Evolutionary conservation across 2,797 vertebrate genomes (phyloP), one percentile per base, ranked within the genome.

Genomic region (Decapterus maruadsi): DNA sequence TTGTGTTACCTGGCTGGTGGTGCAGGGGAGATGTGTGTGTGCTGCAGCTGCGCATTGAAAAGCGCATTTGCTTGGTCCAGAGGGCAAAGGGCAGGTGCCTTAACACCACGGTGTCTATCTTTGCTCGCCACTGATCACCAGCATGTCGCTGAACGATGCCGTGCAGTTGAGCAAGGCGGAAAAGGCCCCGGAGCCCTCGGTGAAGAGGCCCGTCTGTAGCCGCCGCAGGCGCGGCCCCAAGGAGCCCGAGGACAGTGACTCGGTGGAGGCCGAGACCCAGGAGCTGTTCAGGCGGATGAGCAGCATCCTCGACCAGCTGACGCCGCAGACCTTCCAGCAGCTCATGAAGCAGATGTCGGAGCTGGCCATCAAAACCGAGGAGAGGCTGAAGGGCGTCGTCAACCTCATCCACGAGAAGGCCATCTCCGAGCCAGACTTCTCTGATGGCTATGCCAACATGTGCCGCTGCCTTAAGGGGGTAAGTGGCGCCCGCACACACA

Each of bases 361-460:
- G 43, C 90, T 99, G 82, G 95, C 96, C 84, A 98, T 99, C 1
- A 97, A 99, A 93, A 99, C 97, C 0, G 98, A 99, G 92, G 97
- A 99, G 84, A 94, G 98, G 53, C 93, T 99, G 78, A 99, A 99
- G 91, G 98, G 98, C n/a, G 98, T 99, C 88, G 99, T 99, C 3
- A 97, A 99, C 91, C 97, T 99, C 17, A 97, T 97, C 92, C 99
- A 99, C 2, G 98, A 99, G 91, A 99, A 99, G 93, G 98, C 98
- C 92, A 98, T 99, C 90, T 98, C 98, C 0, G 98, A 99, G 90
- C 98, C 98, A 82, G 97, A 98, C 95, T 99, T 99, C 89, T 99
- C n/a, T 98, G 0, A 98, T 99, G 90, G 98, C 93, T 99, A 99
- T 70, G 98, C 98, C 94, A 99, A 99, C 93, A 99, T 99, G 98